phyloP scores from a whole-genome alignment of 2,888 invertebrate species.

The Aphidius colemani region DNA sequence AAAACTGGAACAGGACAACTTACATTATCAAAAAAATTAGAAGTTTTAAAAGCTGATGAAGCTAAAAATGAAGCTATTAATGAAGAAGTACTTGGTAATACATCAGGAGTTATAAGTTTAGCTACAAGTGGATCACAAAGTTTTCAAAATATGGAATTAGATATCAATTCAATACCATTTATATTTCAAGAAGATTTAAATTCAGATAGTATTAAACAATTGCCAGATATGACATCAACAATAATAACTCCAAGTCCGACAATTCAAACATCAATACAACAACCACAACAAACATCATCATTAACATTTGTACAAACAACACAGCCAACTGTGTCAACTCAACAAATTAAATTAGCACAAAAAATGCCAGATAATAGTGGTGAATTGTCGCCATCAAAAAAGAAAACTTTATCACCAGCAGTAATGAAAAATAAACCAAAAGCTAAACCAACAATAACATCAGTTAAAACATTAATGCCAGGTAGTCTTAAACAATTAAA shows the following conservation, averaged over 20 bases:
- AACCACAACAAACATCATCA: conserved; percentile 21
- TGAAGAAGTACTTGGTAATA: conserved; percentile 25
- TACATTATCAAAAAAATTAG: conserved; percentile 44
- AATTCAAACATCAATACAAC: conserved; percentile 13
- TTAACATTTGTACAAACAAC: conserved; percentile 13
- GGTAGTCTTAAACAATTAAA: conserved; percentile 51
- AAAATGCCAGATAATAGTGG: conserved; percentile 19
- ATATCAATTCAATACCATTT: conserved; percentile 79
- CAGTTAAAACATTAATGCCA: conserved; percentile 53
- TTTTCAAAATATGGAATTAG: conserved; percentile 62
- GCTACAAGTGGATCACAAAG: conserved; percentile 41
- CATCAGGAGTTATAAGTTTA: conserved; percentile 34
- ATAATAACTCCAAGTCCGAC: conserved; percentile 42
- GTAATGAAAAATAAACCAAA: conserved; percentile 54
- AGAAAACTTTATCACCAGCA: conserved; percentile 51
- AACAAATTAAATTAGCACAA: conserved; percentile 24
- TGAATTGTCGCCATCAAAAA: conserved; percentile 43
- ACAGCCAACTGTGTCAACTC: conserved; percentile 18
- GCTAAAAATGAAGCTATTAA: conserved; percentile 35
- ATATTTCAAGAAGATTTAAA: conserved; percentile 74
- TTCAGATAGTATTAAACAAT: conserved; percentile 71
- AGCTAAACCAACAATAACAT: conserved; percentile 55
- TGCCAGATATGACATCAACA: conserved; percentile 67
- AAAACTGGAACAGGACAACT: conserved; percentile 37
- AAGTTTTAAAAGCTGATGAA: conserved; percentile 48